Base-by-base conservation (phyloP, 2,113 vertebrate species). In the Hyperoodon ampullatus region DNA sequence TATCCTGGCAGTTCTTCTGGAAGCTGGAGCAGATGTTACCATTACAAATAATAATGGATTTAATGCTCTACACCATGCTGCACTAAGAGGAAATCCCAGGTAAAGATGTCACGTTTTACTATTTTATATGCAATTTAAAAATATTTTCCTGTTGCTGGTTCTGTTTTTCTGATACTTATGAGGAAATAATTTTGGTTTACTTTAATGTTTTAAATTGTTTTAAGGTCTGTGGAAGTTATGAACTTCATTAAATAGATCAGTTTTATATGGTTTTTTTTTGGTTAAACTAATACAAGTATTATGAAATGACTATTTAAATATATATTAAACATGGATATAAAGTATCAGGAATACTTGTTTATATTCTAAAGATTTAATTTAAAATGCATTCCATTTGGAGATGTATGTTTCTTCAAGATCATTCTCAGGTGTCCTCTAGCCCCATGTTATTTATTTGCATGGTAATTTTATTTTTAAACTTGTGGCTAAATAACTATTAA, bases 21-120 rank as follows among this genome's bases (percentile, higher is more conserved):
- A 99, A 98, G 99, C 99, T 35, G 99, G 99, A 33, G 99, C 99
- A 44, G 99, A 99, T 85, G 99, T 99, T 97, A 99, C 99, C 68
- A 99, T 99, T 98, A 99, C 99, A 85, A 99, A 99, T 98, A 99
- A 99, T 97, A 99, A 99, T 5, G 99, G 99, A 8, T 99, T 99
- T 98, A 99, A 99, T 85, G 99, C 99, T 81, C 99, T 99, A 83
- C 99, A 99, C 95, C 99, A 99, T 0, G 99, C 99, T 13, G 99
- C 99, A 6, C 98, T 99, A 50, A 99, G 99, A 98, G 99, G 99
- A 98, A 99, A 99, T 97, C 99, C 99, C 97, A 99, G 99, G 99
- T 99, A 99, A 97, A 90, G 13, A 82, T 21, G 50, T 18, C 18
- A 6, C 3, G 82, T 63, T 93, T 63, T 47, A 92, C 78, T 74